Conservation (phyloP, 2,113 vertebrate genomes). For the Gorsachius goisagi region DNA sequence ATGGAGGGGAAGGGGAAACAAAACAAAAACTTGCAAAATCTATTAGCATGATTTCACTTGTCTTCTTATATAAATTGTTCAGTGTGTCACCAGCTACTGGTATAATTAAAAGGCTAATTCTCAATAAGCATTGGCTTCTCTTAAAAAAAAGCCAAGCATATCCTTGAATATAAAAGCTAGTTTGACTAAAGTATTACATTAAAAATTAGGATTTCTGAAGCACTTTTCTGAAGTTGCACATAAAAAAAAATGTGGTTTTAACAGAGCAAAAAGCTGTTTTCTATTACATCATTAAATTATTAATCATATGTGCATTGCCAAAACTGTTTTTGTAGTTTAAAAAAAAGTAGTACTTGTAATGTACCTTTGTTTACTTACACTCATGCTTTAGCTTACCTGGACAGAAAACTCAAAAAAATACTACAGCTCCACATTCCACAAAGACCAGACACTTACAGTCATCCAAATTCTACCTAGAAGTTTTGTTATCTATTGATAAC, state of each 20-base stretch:
- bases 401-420: not conserved
- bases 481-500: not conserved
- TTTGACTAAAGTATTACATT: not conserved
- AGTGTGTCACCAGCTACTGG: not conserved
- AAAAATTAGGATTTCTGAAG: not conserved
- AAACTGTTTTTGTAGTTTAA: not conserved
- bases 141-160: not conserved
- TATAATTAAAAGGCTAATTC: slow-evolving; percentile 8
- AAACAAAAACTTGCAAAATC: not conserved
- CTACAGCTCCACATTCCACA: not conserved
- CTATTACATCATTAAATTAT: not conserved
- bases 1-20: not conserved
- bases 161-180: not conserved
- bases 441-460: not conserved
- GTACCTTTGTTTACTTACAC: not conserved
- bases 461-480: not conserved
- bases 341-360: not conserved
- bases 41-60: not conserved
- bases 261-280: not conserved
- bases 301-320: not conserved
- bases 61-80: not conserved
- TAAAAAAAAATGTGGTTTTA: not conserved
- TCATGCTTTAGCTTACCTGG: not conserved
- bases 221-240: not conserved
- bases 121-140: not conserved